phyloP scores from a whole-genome alignment of 2,113 vertebrate species.

The Cryptomyrus ogoouensis region DNA sequence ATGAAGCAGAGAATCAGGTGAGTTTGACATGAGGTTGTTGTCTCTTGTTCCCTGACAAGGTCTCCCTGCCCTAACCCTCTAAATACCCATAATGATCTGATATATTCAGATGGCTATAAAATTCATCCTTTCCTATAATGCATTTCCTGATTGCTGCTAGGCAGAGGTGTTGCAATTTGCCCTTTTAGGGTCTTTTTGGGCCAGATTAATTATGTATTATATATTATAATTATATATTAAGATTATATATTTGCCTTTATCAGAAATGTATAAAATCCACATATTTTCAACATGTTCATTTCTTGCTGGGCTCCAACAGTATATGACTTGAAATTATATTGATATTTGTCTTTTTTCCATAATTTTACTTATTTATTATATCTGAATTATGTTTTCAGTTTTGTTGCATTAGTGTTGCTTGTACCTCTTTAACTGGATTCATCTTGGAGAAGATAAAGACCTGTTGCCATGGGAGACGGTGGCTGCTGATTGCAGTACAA shows the following conservation, averaged over 20 bases:
- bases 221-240: too few species aligned
- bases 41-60: neutral
- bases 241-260: neutral
- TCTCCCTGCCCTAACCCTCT: neutral
- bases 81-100: neutral
- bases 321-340: neutral
- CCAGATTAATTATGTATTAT: too few species aligned
- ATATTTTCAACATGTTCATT: neutral
- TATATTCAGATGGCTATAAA: neutral
- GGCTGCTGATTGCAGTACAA: neutral
- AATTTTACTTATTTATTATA: neutral
- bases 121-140: neutral
- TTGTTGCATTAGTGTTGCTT: neutral
- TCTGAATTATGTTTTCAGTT: neutral
- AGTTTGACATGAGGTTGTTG: neutral
- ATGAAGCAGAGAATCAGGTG: slow-evolving; percentile 58
- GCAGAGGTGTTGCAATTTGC: neutral
- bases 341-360: neutral
- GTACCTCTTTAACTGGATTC: neutral
- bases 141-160: neutral
- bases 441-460: neutral
- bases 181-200: neutral
- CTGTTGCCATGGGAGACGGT: slow-evolving; percentile 16
- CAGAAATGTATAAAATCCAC: neutral
- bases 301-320: neutral